Base-by-base conservation (phyloP, 2,797 vertebrate genomes). In the Takifugu ocellatus region DNA sequence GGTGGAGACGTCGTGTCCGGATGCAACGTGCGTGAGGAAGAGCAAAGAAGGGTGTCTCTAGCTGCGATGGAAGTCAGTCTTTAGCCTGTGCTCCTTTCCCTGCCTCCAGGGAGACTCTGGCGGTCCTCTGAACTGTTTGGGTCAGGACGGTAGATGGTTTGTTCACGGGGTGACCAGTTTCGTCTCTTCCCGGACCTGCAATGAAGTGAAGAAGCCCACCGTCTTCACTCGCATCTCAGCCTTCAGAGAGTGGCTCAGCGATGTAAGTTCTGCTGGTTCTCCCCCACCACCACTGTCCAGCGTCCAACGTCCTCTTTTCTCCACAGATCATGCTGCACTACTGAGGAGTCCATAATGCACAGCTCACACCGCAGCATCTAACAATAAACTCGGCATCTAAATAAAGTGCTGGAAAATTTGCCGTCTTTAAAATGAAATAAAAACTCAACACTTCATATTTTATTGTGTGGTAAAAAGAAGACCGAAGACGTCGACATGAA, bases 1-100 rank as follows among this genome's bases (percentile, higher is more conserved):
- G 93, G 92, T 1, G 93, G 93, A 21, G 90, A 89, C 55, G 16
- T 14, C 17, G 44, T 72, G 0, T 86, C 93, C 0, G 91, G 87
- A 24, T 94, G 92, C 79, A 88, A 91, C 0, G 92, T 94, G 68
- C 68, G 92, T 31, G 25, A n/a, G 25, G 25, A 31, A 6, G 2
- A 15, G 14, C 27, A n/a, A 16, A 25, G 1, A 2, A 27, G 9
- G 33, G 2, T 15, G 54, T 27, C 58, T 36, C 44, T 1, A 15
- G 46, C 25, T 56, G 53, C 27, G 14, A 5, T 24, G 16, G 25
- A 52, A 42, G 6, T n/a, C 44, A 17, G 53, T 52, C 46, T 51
- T 71, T 11, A 55, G 17, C 1, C 39, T 21, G 24, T 7, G 10
- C 11, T 25, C 12, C 31, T 66, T 33, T 58, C 26, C 42, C 33